These are phyloP conservation scores for Pseudorectes ferrugineus DNA, from an alignment of 2,113 vertebrate species.

Conservation along the genomic window DNA sequence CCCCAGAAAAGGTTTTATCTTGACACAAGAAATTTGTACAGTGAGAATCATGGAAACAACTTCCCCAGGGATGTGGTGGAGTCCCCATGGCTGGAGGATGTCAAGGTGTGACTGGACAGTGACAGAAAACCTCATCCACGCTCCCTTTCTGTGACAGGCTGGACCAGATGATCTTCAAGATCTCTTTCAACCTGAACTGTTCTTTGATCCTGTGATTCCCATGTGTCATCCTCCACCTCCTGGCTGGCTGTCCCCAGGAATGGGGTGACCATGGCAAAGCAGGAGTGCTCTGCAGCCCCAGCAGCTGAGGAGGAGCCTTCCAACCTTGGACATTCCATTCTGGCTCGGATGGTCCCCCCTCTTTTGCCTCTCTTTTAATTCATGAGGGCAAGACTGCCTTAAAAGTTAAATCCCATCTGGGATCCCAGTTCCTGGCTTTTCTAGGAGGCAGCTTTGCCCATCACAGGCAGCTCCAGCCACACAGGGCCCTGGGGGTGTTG, in stretches of 20 bases:
- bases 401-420: background rate
- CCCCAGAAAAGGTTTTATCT: background rate
- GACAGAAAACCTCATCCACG: background rate
- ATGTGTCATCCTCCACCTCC: background rate
- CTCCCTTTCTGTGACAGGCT: background rate
- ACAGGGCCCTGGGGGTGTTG: fast-evolving
- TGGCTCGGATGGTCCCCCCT: background rate
- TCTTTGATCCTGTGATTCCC: background rate
- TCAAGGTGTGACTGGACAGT: background rate
- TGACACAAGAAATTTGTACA: background rate
- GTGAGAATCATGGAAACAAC: background rate
- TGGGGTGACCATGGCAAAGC: no score
- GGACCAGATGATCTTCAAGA: no score
- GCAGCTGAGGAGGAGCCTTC: background rate
- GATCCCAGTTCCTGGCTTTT: background rate
- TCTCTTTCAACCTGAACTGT: background rate
- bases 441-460: background rate
- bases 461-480: background rate
- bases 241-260: background rate
- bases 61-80: background rate
- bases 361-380: background rate
- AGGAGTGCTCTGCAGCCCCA: background rate
- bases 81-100: background rate
- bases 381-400: background rate
- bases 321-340: background rate